A percentile compares a stretch with the other conserved stretches of the same genome.
These are phyloP conservation scores for Pandemis corylana DNA, from an alignment of 2,888 invertebrate species.

Conservation along the genomic window DNA sequence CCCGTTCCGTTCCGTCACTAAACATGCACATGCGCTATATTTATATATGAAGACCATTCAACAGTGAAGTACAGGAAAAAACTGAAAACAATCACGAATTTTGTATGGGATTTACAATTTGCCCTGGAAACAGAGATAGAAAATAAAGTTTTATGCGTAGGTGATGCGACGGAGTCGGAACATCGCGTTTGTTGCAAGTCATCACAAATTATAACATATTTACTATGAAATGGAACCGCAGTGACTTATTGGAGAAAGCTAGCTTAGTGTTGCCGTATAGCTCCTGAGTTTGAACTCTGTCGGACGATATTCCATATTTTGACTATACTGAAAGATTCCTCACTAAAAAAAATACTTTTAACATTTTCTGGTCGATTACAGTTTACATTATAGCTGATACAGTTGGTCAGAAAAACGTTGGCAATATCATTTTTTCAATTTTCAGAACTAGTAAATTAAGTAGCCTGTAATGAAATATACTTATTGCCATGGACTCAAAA, in stretches of 20 bases:
- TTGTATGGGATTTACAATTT: constrained; percentile 8
- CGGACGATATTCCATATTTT: too few species aligned
- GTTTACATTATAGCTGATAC: background rate
- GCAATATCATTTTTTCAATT: too few species aligned
- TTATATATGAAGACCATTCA: constrained; percentile 30
- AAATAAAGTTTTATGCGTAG: background rate
- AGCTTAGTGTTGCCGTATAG: too few species aligned
- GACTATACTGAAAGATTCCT: too few species aligned
- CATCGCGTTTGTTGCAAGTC: background rate
- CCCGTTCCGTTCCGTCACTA: constrained; percentile 29
- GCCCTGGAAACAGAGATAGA: background rate
- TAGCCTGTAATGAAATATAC: too few species aligned
- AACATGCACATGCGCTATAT: constrained; percentile 9
- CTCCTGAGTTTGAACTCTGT: too few species aligned
- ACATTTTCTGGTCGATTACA: background rate
- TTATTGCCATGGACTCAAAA: too few species aligned
- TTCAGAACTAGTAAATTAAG: too few species aligned
- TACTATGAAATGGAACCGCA: background rate
- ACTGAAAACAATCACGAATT: constrained; percentile 17
- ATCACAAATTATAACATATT: background rate
- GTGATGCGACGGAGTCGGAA: background rate
- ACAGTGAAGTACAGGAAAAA: constrained; percentile 29
- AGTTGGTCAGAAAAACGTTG: background rate
- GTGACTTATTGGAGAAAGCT: too few species aligned
- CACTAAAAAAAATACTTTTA: background rate